Evolutionary conservation across 2,888 invertebrate species (phyloP).

Genomic region (Peribatodes rhomboidaria): DNA sequence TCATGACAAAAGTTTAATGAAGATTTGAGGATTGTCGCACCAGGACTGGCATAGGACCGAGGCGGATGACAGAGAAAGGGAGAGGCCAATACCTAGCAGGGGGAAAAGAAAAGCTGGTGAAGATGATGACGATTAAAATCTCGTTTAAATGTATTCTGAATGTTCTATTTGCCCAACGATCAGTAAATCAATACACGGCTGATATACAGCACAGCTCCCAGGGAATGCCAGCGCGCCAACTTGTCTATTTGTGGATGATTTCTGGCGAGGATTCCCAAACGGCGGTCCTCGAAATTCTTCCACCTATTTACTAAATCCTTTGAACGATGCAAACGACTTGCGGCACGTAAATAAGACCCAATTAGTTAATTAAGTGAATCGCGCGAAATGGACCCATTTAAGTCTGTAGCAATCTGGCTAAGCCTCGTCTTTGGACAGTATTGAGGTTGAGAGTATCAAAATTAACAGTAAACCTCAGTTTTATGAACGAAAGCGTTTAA

Average conservation of each 20-base stretch:
- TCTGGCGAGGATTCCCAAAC: constrained; percentile 40
- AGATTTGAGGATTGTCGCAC: neutral
- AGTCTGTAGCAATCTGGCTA: constrained; percentile 14
- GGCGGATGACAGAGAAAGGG: neutral
- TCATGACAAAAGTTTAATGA: neutral
- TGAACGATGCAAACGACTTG: constrained; percentile 27
- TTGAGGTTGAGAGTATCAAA: no score
- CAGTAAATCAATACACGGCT: neutral
- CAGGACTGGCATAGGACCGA: neutral
- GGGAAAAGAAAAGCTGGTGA: neutral
- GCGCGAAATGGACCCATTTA: constrained; percentile 26
- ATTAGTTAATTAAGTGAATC: constrained; percentile 43
- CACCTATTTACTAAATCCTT: constrained; percentile 36
- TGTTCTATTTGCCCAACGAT: neutral
- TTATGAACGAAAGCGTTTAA: no score
- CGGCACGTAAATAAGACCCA: constrained; percentile 31
- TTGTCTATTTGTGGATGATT: constrained; percentile 45
- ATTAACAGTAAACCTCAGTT: no score
- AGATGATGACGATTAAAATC: neutral
- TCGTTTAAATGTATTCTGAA: neutral
- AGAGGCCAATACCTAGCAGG: neutral
- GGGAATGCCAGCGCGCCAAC: constrained; percentile 41
- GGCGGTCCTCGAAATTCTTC: constrained; percentile 25
- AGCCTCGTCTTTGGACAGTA: constrained; percentile 22
- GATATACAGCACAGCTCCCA: constrained; percentile 26